Base-by-base conservation (phyloP, 1,140 invertebrate genomes). In the Polypedilum pembai region DNA sequence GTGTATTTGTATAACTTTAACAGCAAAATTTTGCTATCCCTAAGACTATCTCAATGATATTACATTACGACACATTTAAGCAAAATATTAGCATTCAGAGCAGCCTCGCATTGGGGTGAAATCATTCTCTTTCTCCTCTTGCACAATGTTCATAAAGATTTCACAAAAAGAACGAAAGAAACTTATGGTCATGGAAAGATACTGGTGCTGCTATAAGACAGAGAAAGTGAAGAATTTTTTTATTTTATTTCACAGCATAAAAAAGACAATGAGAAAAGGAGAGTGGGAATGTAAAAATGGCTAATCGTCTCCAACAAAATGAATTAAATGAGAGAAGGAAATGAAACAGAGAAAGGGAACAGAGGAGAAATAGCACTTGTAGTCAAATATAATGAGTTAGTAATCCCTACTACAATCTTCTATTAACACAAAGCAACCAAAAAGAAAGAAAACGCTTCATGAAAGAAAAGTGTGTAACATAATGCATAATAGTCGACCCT, bases 371-470 rank as follows among this genome's bases (percentile, higher is more conserved):
- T 3, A 18, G 65, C 65, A 69, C 65, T 69, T 69, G 17, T 69
- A 18, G 65, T 69, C 65, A 21, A 21, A 20, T 69, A 18, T 69
- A 69, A 69, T 69, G 65, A 69, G 65, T 69, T 21, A 69, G 65
- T 18, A 69, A 20, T 69, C 17, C 65, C 20, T 10, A 21, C 65
- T 69, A 21, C 65, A 20, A 69, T 69, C 65, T 18, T 69, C 20
- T 69, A 69, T 69, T 69, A 69, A 69, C 65, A 69, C 20, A 18
- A 69, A 69, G 65, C 17, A 69, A 21, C 65, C 8, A 69, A 69
- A 69, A 18, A 4, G 5, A 7, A 18, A 69, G 65, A 69, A 69
- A 21, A 12, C 12, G n/a, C 8, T 8, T 15, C 45, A 56, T 12
- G 12, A 56, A 56, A n/a, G 45, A 56, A n/a, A 15, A 15, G 3